These are phyloP conservation scores for Pinctada fucata DNA, from an alignment of 2,888 invertebrate species.

Conservation along the genomic window DNA sequence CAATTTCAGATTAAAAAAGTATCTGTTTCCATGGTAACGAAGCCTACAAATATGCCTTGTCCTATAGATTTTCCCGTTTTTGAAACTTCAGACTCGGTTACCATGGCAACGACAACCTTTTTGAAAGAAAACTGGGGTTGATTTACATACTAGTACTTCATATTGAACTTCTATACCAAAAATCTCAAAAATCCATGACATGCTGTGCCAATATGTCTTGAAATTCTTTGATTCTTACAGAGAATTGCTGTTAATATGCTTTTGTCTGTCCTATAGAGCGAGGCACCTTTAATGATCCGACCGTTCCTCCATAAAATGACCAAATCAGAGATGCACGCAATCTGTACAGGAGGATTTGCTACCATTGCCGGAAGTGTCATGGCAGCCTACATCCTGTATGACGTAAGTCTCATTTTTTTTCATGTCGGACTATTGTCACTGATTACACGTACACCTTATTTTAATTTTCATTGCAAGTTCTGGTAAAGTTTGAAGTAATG, in stretches of 20 bases:
- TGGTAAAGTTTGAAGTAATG: not conserved
- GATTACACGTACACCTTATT: not conserved
- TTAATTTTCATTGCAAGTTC: not conserved
- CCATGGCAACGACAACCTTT: too few relatives aligned
- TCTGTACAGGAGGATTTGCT: slow-evolving; percentile 96
- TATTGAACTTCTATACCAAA: too few relatives aligned
- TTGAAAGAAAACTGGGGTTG: too few relatives aligned
- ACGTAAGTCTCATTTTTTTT: slow-evolving; percentile 7
- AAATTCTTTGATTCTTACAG: not conserved
- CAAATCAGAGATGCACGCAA: slow-evolving; percentile 92
- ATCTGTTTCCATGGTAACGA: too few relatives aligned
- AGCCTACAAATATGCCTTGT: too few relatives aligned
- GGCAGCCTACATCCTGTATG: slow-evolving; percentile 83
- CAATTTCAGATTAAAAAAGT: too few relatives aligned
- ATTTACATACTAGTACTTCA: too few relatives aligned
- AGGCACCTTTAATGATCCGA: slow-evolving; percentile 91
- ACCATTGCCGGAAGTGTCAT: slow-evolving; percentile 93
- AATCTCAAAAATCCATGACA: too few relatives aligned
- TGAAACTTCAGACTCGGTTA: too few relatives aligned
- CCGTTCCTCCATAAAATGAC: slow-evolving; percentile 92
- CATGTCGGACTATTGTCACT: not conserved
- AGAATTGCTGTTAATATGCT: too few relatives aligned
- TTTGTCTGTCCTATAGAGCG: slow-evolving; percentile 74
- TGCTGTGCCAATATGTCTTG: too few relatives aligned
- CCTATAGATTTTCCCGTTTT: too few relatives aligned